Percentiles rank a stretch among this genome's conserved stretches.
phyloP scores from a whole-genome alignment of 2,888 invertebrate genomes.

The Xestoiulus laeticollis region DNA sequence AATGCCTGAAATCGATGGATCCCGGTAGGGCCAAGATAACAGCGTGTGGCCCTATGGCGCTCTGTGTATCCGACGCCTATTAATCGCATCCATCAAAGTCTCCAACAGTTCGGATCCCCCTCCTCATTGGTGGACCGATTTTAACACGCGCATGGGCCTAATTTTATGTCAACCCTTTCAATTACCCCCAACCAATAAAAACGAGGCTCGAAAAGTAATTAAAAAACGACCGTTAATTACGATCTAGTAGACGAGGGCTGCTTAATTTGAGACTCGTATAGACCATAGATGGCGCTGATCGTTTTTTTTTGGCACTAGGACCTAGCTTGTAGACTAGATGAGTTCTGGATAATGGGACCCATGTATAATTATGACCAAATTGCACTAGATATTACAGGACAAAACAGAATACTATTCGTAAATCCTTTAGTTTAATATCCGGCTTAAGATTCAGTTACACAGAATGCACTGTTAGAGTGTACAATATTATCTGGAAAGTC shows the following conservation, averaged over 20 bases:
- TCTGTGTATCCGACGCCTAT: not conserved
- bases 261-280: not conserved
- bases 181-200: not conserved
- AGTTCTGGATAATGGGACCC: too few species aligned
- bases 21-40: not conserved
- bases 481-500: too few species aligned
- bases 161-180: slow-evolving; percentile 9
- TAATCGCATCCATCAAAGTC: slow-evolving; percentile 9
- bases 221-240: slow-evolving; percentile 9
- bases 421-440: too few species aligned
- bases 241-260: not conserved
- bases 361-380: too few species aligned
- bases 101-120: not conserved
- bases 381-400: too few species aligned
- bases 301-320: too few species aligned
- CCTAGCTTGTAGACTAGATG: too few species aligned
- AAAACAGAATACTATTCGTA: too few species aligned
- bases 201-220: not conserved
- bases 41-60: not conserved
- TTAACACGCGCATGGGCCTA: not conserved
- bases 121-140: not conserved
- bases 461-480: too few species aligned
- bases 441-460: too few species aligned
- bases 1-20: not conserved
- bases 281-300: not conserved